Evolutionary conservation across 2,797 vertebrate species (phyloP), one percentile per base, ranked within the genome.

Genomic region (Steatocranus sp.): DNA sequence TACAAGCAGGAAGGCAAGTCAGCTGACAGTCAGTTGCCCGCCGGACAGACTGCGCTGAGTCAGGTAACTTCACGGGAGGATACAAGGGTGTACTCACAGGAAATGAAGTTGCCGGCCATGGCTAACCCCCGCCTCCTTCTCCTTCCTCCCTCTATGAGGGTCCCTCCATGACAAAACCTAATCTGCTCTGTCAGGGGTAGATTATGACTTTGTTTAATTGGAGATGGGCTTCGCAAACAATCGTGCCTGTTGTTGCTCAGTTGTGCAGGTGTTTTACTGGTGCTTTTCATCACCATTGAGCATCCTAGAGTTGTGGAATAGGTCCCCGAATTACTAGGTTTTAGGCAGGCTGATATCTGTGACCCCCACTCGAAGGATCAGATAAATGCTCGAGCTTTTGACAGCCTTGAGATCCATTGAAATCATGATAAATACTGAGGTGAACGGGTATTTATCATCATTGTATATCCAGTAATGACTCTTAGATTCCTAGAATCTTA

Each of bases 21-120:
- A 74, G 82, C 77, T 76, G 53, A 34, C 30, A 38, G 81, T 17
- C 87, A 50, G 84, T 73, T 81, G 9, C 83, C 74, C 58, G 8
- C 75, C 56, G 1, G 66, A 70, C 66, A 23, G 23, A 70, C 83
- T 6, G 78, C 75, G 90, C 94, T 98, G 97, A 98, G 96, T 98
- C 98, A 99, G 98, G 98, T 98, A 97, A 97, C 97, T 96, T 95
- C 92, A 54, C 12, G 25, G 95, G 93, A 95, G 96, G 79, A 81
- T 95, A 95, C 94, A 93, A 95, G 95, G 95, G 93, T 82, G 80
- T 83, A 50, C 87, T 89, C 95, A 91, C 95, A 96, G 96, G 95
- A 97, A 97, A 97, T 96, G 95, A 97, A 97, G 97, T 97, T 93
- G 89, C 91, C 91, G 76, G 96, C 94, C 93, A 87, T 77, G 91